Base-by-base conservation (phyloP, 2,113 vertebrate genomes). In the Gila orcuttii region DNA sequence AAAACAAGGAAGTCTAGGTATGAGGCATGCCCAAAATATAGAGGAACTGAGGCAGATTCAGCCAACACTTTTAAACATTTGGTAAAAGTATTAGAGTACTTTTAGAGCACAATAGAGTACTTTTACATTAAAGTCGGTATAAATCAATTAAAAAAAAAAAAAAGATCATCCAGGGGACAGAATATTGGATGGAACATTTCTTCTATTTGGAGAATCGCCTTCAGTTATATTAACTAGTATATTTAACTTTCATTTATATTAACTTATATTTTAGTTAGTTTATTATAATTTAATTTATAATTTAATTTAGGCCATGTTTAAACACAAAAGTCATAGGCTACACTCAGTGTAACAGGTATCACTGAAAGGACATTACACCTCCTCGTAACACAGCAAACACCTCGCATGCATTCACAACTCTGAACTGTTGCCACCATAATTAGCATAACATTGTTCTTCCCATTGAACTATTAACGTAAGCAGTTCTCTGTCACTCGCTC, bases 391-490 rank as follows among this genome's bases (percentile, higher is more conserved):
- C 9, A 42, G 33, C 13, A 1, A 59, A 42, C 39, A 59, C 76
- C 52, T 19, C 12, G 4, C 31, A 31, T 7, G 8, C 59, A n/a
- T 42, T 47, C 39, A 81, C 39, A 66, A 28, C n/a, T 81, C 64
- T 19, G 4, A 62, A 64, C 57, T 19, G 77, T 80, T 62, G 33
- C 77, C 33, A 60, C 39, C 79, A 64, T 4, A 66, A 81, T 81
- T 81, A 81, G 59, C 79, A 81, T 81, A 17, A 6, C 59, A 47
- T 64, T 64, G 59, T 81, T 81, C 59, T 47, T 81, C 36, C 60
- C 59, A 66, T 81, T 81, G 39, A 81, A 31, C 17, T 81, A 59
- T 21, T 64, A 81, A 81, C 47, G 59, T 31, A 28, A 62, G 57
- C 33, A 17, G 23, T 62, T 79, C 57, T 62, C 12, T 5, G 57